A percentile compares a stretch with the other conserved stretches of the same genome.
These are phyloP conservation scores for Lagopus muta DNA, from an alignment of 2,113 vertebrate genomes.

Conservation along the genomic window DNA sequence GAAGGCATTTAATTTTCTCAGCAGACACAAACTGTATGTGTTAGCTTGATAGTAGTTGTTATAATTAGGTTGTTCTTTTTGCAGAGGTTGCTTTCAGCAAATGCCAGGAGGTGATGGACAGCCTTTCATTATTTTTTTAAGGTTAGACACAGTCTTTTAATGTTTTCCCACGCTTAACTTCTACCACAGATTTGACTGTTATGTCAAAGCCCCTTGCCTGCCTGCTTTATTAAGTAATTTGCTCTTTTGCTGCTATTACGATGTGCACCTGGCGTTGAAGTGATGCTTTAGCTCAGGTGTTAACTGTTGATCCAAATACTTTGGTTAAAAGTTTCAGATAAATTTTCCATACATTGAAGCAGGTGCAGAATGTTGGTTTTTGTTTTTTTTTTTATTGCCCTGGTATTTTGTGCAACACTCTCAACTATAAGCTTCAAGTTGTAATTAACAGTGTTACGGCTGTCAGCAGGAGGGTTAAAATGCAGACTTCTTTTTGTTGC, in stretches of 20 bases:
- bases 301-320: background rate
- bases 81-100: background rate
- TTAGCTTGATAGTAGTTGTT: background rate
- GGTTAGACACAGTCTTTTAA: background rate
- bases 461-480: constrained; percentile 32
- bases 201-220: background rate
- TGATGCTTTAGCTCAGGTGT: background rate
- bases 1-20: background rate
- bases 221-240: background rate
- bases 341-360: background rate
- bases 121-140: background rate
- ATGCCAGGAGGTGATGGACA: background rate
- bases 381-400: background rate
- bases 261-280: background rate
- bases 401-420: background rate
- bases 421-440: background rate
- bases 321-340: background rate
- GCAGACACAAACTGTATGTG: background rate
- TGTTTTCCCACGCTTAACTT: background rate
- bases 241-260: background rate
- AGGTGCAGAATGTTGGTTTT: background rate
- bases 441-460: background rate
- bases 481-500: background rate
- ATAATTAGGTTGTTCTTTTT: background rate
- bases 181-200: background rate